These are phyloP conservation scores for Caenorhabditis remanei DNA, from an alignment of 1,140 invertebrate species.

Conservation along the genomic window DNA sequence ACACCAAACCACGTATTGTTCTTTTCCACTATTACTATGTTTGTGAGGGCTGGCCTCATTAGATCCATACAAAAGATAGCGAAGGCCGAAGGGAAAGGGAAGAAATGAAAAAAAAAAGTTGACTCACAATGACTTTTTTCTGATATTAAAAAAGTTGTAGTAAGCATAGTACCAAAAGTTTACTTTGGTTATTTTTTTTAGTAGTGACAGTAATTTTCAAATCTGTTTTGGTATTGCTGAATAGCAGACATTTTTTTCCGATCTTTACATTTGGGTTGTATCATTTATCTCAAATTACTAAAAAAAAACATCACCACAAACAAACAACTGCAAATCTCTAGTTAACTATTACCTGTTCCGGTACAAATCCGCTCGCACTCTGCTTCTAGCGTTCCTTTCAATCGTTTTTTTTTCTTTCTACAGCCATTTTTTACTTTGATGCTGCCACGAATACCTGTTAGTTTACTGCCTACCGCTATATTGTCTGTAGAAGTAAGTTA, in stretches of 20 bases:
- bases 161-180: not conserved
- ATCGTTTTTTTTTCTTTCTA: not conserved
- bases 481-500: conserved; percentile 32
- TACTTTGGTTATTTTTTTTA: no score
- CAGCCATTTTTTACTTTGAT: not conserved
- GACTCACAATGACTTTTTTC: conserved; percentile 16
- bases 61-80: conserved; percentile 44
- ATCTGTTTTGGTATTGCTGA: no score
- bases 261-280: no score
- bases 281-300: no score
- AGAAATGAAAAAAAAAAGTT: not conserved
- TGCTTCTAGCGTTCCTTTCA: not conserved
- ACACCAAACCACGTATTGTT: conserved; percentile 37
- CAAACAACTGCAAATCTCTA: not conserved
- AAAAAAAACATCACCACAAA: not conserved
- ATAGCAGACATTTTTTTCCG: no score
- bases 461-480: not conserved
- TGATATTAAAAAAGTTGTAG: conserved; percentile 14
- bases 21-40: not conserved
- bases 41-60: conserved; percentile 33
- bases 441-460: not conserved
- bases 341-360: not conserved
- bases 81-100: not conserved
- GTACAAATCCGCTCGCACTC: conserved; percentile 14
- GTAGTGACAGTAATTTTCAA: no score